Evolutionary conservation across 2,113 vertebrate species (phyloP), one percentile per base, ranked within the genome.

Genomic region (Sitta europaea): DNA sequence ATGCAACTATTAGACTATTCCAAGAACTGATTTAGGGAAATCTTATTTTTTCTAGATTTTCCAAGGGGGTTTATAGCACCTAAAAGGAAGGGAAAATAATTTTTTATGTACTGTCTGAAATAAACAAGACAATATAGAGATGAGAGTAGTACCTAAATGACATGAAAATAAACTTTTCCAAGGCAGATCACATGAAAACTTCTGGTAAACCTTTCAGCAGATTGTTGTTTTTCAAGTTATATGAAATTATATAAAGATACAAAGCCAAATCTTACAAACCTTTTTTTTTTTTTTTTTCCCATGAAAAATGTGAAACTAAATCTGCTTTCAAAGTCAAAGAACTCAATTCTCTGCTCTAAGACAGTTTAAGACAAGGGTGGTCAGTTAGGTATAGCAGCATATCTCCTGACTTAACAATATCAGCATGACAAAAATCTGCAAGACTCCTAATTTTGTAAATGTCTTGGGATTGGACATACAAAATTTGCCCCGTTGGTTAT

Each of bases 251-350:
- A 73, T 9, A 45, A 31, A 70, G 25, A 70, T 10, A 67, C 13
- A 61, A 88, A 78, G 33, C 2, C 35, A 92, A 51, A 85, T 29
- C 13, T 78, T 40, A 20, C 11, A 77, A 38, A 12, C 3, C 1
- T 2, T 45, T 29, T 71, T 65, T n/a, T n/a, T n/a, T 33, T 5
- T 1, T 3, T 5, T 0, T 0, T 2, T 5, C 8, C 7, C 31
- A 29, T 17, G 7, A 58, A 66, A 75, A 35, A 50, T 4, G 2
- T 15, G 3, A 51, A 79, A 83, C 9, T 16, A 70, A 72, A 81
- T 48, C 23, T 81, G 33, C 6, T 42, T 58, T 82, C 28, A 2
- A 75, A 75, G 20, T 48, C 27, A 68, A 74, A 20, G 6, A 3
- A 83, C 17, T 51, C 47, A 29, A 51, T 7, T 35, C 11, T 57